phyloP scores from a whole-genome alignment of 2,797 vertebrate species.

The Acrossocheilus fasciatus region DNA sequence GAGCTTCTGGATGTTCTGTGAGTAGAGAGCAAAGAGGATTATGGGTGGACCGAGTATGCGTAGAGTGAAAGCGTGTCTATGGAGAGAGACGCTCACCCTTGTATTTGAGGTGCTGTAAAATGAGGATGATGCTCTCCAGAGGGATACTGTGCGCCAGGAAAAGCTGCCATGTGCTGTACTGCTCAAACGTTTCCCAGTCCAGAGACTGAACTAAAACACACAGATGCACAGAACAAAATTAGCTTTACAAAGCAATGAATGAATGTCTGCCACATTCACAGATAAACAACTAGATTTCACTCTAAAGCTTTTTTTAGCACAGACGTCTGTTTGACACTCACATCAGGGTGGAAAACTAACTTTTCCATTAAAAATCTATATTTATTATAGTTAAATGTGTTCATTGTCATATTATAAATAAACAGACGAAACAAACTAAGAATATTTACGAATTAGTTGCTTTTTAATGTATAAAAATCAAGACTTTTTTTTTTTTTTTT shows the following conservation, averaged over 20 bases:
- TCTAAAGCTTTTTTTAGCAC: background rate
- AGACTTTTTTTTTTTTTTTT: background rate
- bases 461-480: background rate
- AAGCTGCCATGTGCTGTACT: slow-evolving; percentile 98
- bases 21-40: slow-evolving; percentile 43
- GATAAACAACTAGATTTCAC: slow-evolving; percentile 54
- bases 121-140: slow-evolving; percentile 94
- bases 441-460: background rate
- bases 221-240: background rate
- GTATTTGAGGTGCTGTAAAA: slow-evolving; percentile 97
- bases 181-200: slow-evolving; percentile 98
- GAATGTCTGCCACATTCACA: background rate
- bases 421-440: background rate
- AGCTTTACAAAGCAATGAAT: background rate
- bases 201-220: slow-evolving; percentile 87
- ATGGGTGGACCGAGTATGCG: background rate
- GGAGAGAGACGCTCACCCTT: slow-evolving; percentile 80
- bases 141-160: slow-evolving; percentile 95
- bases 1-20: slow-evolving; percentile 92
- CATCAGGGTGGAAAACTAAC: background rate
- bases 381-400: background rate
- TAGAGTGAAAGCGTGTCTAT: slow-evolving; percentile 12
- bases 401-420: background rate
- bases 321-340: background rate
- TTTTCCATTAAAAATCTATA: background rate